Evolutionary conservation across 2,113 vertebrate species (phyloP).

Genomic region (Drymodes brunneopygia): DNA sequence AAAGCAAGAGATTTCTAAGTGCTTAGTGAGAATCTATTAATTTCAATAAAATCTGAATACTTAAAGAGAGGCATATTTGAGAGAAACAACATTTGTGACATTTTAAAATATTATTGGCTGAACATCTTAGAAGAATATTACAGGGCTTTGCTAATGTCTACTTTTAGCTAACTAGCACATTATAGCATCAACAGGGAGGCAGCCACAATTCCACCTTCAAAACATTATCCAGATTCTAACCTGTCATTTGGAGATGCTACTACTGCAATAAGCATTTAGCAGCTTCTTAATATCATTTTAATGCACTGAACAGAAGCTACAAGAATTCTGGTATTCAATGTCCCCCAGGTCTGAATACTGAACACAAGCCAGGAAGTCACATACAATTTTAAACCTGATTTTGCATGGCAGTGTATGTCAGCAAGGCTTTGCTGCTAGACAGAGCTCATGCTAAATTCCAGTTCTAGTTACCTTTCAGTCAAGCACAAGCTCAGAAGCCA

Average conservation of each 20-base stretch:
- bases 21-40: not conserved
- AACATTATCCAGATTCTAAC: not conserved
- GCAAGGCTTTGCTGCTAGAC: not conserved
- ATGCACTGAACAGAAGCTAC: not conserved
- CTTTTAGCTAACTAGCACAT: not conserved
- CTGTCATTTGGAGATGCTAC: not conserved
- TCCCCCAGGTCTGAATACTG: not conserved
- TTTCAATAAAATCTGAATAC: not conserved
- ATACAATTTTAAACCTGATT: not conserved
- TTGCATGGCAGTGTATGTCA: not conserved
- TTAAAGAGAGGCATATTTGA: not conserved
- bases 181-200: not conserved
- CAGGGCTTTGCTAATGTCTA: not conserved
- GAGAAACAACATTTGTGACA: not conserved
- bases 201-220: not conserved
- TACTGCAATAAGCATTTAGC: not conserved
- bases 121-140: not conserved
- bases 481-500: not conserved
- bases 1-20: not conserved
- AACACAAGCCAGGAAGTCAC: not conserved
- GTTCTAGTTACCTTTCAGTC: not conserved
- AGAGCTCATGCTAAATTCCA: not conserved
- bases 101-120: not conserved
- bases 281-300: not conserved
- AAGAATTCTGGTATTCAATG: not conserved